Evolutionary conservation across 1,140 invertebrate species (phyloP).

Genomic region (Chironomus tepperi): DNA sequence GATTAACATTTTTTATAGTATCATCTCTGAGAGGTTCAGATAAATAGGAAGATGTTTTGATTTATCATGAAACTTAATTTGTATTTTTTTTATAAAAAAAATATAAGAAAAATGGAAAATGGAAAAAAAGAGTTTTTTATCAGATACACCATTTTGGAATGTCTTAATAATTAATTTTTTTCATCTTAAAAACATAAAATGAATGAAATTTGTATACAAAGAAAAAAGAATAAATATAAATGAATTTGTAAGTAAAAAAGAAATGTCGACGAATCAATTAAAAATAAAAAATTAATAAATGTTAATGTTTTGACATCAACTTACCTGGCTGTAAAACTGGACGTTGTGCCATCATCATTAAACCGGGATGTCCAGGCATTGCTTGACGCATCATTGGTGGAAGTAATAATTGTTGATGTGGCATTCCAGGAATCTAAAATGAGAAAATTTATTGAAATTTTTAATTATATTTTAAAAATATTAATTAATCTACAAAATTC

Average conservation of each 20-base stretch:
- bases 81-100: background rate
- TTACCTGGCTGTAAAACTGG: conserved; percentile 63
- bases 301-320: conserved; percentile 33
- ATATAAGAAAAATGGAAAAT: background rate
- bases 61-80: background rate
- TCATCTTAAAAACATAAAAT: background rate
- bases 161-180: background rate
- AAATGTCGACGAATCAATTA: background rate
- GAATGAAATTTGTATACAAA: background rate
- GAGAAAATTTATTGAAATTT: background rate
- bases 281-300: no score
- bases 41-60: background rate
- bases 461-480: background rate
- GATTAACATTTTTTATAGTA: background rate
- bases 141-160: background rate
- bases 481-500: no score
- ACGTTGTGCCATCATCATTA: conserved; percentile 64
- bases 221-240: background rate
- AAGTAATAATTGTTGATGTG: conserved; percentile 38
- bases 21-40: background rate
- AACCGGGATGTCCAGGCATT: conserved; percentile 56
- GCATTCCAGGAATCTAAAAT: background rate
- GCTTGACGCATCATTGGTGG: conserved; percentile 50
- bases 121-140: background rate
- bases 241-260: conserved; percentile 3